phyloP scores from a whole-genome alignment of 2,113 vertebrate species.

The Prietella phreatophila region DNA sequence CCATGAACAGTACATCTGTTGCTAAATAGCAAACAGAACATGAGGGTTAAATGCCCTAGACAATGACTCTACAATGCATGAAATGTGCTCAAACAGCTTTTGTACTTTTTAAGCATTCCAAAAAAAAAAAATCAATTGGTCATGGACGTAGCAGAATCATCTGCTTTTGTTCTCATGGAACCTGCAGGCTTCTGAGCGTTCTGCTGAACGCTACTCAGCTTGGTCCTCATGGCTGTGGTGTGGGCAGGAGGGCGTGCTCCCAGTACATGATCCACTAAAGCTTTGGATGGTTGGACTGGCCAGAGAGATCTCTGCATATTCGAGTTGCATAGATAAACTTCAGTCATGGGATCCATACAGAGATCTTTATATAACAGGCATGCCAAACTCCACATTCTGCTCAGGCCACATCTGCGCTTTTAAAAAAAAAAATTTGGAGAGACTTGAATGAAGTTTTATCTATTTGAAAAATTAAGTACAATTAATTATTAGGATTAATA shows the following conservation, averaged over 20 bases:
- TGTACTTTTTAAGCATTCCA: no score
- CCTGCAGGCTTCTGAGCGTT: not conserved
- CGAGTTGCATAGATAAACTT: not conserved
- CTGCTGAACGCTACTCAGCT: not conserved
- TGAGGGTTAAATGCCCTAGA: not conserved
- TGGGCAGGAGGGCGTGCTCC: not conserved
- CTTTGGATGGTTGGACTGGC: not conserved
- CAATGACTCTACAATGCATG: not conserved
- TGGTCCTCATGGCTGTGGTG: not conserved
- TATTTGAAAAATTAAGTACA: not conserved
- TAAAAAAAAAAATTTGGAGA: no score
- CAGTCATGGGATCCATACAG: not conserved
- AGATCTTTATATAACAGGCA: not conserved
- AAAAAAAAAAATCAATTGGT: constrained; percentile 28
- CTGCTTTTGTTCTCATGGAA: constrained; percentile 1
- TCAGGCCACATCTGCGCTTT: not conserved
- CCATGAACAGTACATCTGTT: not conserved
- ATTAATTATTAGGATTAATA: no score
- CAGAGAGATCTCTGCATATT: not conserved
- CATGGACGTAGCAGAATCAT: constrained; percentile 1
- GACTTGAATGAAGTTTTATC: not conserved
- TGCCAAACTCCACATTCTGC: not conserved
- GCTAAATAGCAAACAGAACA: not conserved
- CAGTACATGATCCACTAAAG: not conserved
- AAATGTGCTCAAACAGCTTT: constrained; percentile 3